Base-by-base conservation (phyloP, 2,888 invertebrate genomes). In the Mythimna pallens region DNA sequence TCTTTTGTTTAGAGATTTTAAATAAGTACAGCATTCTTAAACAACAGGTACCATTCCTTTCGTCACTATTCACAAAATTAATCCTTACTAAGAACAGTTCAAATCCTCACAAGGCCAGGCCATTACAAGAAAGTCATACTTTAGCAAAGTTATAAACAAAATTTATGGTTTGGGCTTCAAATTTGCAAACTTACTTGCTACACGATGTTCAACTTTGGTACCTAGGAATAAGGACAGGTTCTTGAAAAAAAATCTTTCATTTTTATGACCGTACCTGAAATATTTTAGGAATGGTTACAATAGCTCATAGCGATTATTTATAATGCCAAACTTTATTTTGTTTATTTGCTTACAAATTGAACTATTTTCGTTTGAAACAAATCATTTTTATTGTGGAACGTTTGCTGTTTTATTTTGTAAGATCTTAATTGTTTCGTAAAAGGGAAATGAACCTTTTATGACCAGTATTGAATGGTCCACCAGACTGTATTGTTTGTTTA, bases 221-320 rank as follows among this genome's bases (percentile, higher is more conserved):
- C 61, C 40, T 20, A 0, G 22, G 0, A 34, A 61, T 62, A 70
- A 72, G 10, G 34, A 20, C 17, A 52, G 25, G 2, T 22, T 50
- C 36, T 71, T 14, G 52, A 47, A 72, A 64, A 58, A 58, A 36
- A 30, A 25, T 14, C 5, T 2, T 59, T 25, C 30, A 34, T 57
- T 84, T 84, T 82, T 66, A 84, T 54, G 10, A 22, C 12, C 17
- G 12, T 84, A 84, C 82, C 82, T 84, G 78, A 73, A 82, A 54
- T 70, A 61, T 52, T 73, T 66, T 43, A 20, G 67, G 54, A 76
- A 76, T 36, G 30, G 36, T 55, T 25, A 72, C 73, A 70, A 73
- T 67, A 66, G 65, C 81, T 73, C 43, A 55, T 54, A 17, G 58
- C 54, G 34, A 66, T 78, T 52, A 64, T 66, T 64, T 83, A 69